A percentile compares a stretch with the other conserved stretches of the same genome.
Evolutionary conservation across 2,113 vertebrate species (phyloP).

Genomic region (Sigmodon hispidus): DNA sequence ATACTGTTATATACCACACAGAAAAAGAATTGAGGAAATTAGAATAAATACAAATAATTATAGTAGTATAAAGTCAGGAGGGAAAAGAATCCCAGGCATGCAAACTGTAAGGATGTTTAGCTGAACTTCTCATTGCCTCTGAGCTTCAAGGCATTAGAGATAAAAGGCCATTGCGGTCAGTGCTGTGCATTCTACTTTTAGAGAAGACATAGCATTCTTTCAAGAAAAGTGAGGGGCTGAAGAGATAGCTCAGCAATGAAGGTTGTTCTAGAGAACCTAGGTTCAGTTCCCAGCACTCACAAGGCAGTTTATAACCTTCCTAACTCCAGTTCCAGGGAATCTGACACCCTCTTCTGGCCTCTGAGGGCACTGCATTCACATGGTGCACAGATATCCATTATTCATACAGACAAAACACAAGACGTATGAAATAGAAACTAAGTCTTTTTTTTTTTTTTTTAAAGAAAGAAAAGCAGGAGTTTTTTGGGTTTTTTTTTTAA

Average conservation of each 20-base stretch:
- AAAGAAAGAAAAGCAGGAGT: neutral
- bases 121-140: accelerated
- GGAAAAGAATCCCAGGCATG: neutral
- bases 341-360: neutral
- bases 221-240: neutral
- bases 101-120: neutral
- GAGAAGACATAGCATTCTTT: neutral
- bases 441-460: neutral
- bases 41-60: constrained; percentile 10
- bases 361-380: neutral
- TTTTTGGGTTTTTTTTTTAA: neutral
- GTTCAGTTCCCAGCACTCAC: neutral
- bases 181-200: neutral
- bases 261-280: neutral
- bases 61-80: constrained; percentile 6
- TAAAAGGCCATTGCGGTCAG: neutral
- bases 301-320: neutral
- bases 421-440: neutral
- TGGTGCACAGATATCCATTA: neutral
- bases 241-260: neutral
- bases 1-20: neutral
- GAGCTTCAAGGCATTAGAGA: neutral
- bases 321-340: neutral
- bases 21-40: neutral
- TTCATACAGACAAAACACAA: neutral